phyloP scores from a whole-genome alignment of 2,888 invertebrate genomes.

The Ephialtes manifestator region DNA sequence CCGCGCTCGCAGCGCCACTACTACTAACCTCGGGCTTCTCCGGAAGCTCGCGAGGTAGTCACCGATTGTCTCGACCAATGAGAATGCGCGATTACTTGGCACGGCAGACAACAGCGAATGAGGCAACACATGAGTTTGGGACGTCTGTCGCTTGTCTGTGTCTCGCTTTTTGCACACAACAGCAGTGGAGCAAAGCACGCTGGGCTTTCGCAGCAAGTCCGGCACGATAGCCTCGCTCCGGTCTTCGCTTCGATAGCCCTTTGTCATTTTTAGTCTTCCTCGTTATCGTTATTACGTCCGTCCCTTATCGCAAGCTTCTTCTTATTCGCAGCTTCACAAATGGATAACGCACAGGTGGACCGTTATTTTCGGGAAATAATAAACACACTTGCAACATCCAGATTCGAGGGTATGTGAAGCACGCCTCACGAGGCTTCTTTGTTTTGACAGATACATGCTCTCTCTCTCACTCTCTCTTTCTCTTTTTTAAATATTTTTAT shows the following conservation, averaged over 20 bases:
- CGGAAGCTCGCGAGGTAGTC: conserved; percentile 13
- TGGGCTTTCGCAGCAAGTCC: conserved; percentile 18
- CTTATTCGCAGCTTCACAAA: background rate
- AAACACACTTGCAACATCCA: conserved; percentile 26
- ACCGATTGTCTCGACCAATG: background rate
- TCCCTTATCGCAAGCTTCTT: background rate
- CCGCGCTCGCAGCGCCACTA: conserved; percentile 72
- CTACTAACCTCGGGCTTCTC: conserved; percentile 8
- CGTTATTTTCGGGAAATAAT: conserved; percentile 45
- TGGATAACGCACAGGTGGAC: conserved; percentile 44
- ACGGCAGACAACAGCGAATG: background rate
- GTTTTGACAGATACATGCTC: conserved; percentile 50
- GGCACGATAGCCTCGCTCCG: conserved; percentile 27
- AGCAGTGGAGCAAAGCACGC: background rate
- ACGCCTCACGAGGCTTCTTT: conserved; percentile 17
- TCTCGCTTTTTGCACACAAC: background rate
- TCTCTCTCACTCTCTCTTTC: background rate
- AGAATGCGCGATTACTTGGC: background rate
- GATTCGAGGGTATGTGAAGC: conserved; percentile 46
- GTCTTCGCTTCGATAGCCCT: conserved; percentile 8
- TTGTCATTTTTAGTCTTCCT: conserved; percentile 7
- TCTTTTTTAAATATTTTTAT: too few relatives aligned
- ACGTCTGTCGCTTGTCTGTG: background rate
- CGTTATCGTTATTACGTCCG: conserved; percentile 10
- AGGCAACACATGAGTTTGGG: background rate